Evolutionary conservation across 1,140 invertebrate species (phyloP).

Genomic region (Mylabris phalerata): DNA sequence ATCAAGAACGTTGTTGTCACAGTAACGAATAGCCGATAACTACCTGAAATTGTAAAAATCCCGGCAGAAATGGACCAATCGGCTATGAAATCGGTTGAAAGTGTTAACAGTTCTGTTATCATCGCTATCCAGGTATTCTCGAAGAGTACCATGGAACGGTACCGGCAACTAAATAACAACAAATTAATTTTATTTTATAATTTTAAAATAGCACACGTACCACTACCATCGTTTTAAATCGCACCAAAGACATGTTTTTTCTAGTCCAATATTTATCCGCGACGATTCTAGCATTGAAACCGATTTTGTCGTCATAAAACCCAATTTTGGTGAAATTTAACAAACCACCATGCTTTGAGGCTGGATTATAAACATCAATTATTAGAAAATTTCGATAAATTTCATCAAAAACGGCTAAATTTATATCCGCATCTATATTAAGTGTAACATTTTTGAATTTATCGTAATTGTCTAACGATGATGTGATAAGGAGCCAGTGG

Average conservation of each 20-base stretch:
- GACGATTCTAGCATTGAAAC: not conserved
- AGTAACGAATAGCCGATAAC: too few relatives aligned
- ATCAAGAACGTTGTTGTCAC: too few relatives aligned
- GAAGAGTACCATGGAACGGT: constrained; percentile 46
- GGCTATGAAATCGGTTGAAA: constrained; percentile 55
- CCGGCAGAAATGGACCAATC: constrained; percentile 48
- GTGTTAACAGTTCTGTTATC: constrained; percentile 51
- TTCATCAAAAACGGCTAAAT: constrained; percentile 2
- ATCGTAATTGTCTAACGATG: not conserved
- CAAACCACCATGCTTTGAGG: constrained; percentile 14
- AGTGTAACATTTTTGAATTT: constrained; percentile 5
- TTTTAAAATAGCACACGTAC: not conserved
- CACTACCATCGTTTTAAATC: constrained; percentile 16
- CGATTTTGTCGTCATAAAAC: not conserved
- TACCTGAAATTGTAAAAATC: constrained; percentile 59
- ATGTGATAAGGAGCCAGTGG: constrained; percentile 15
- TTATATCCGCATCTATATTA: constrained; percentile 18
- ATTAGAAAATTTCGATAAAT: not conserved
- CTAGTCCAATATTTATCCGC: constrained; percentile 14
- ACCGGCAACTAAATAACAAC: constrained; percentile 41
- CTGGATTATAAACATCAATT: constrained; percentile 19
- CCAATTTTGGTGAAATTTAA: constrained; percentile 8
- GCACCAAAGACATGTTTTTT: constrained; percentile 17
- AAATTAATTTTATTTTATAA: constrained; percentile 4
- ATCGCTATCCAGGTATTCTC: constrained; percentile 48